phyloP scores from a whole-genome alignment of 2,888 invertebrate species.

The Silvanus unidentatus region DNA sequence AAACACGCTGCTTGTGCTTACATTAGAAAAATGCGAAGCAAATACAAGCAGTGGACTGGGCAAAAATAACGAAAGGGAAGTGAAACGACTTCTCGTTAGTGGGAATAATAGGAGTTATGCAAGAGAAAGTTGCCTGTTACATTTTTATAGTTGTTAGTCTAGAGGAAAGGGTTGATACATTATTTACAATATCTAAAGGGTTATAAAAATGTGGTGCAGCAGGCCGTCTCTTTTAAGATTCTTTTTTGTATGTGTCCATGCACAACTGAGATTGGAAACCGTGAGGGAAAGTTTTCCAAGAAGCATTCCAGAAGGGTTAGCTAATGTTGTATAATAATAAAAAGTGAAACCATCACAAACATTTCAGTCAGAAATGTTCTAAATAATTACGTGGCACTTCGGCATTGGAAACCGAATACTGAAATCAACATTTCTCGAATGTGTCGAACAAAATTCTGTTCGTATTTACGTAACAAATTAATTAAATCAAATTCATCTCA shows the following conservation, averaged over 20 bases:
- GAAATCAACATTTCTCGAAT: neutral
- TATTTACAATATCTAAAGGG: neutral
- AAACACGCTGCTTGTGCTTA: too few species aligned
- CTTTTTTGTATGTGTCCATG: neutral
- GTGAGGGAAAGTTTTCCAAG: slow-evolving; percentile 17
- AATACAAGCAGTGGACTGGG: too few species aligned
- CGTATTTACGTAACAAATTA: neutral
- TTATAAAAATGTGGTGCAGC: slow-evolving; percentile 1
- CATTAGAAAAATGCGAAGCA: too few species aligned
- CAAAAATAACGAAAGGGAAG: too few species aligned
- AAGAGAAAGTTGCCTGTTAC: slow-evolving; percentile 1
- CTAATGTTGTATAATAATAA: too few species aligned
- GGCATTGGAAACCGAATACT: too few species aligned
- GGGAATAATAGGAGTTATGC: neutral
- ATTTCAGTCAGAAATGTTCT: too few species aligned
- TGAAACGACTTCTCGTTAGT: too few species aligned
- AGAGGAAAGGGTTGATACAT: neutral
- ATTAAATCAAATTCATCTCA: too few species aligned
- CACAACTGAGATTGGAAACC: neutral
- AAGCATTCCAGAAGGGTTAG: slow-evolving; percentile 2
- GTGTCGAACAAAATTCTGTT: neutral
- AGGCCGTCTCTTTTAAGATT: too few species aligned
- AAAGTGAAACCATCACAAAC: too few species aligned
- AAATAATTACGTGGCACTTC: too few species aligned
- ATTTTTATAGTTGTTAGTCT: neutral